Conservation (phyloP, 2,113 vertebrate species). For the Arvicanthis niloticus region DNA sequence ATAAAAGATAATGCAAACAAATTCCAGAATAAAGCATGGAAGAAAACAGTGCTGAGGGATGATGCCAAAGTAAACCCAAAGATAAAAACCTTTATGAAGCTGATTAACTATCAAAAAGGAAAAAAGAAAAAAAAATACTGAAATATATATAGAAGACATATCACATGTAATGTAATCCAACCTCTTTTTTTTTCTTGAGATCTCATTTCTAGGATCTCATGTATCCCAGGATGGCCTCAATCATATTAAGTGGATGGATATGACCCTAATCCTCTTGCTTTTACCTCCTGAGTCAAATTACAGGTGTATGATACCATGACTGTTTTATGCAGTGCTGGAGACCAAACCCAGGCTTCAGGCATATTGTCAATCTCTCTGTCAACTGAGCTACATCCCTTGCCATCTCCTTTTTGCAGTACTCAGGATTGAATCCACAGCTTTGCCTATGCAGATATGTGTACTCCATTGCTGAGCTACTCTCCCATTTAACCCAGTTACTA, state of each 20-base stretch:
- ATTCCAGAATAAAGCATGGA: constrained; percentile 40
- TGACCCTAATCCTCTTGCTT: not conserved
- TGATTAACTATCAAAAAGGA: not conserved
- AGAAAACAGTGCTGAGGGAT: not conserved
- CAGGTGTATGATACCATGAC: not conserved
- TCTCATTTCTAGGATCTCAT: not conserved
- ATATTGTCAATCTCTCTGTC: not conserved
- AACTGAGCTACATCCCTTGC: not conserved
- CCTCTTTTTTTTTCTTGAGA: not conserved
- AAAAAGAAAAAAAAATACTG: not conserved
- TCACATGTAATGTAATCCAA: constrained; percentile 33
- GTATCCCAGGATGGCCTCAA: not conserved
- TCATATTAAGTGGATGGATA: not conserved
- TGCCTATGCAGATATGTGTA: not conserved
- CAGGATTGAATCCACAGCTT: not conserved
- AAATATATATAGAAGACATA: not conserved
- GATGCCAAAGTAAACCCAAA: constrained; percentile 44
- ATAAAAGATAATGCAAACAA: constrained; percentile 33
- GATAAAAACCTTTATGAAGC: constrained; percentile 26
- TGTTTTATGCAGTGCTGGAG: not conserved
- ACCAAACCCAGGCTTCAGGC: not conserved
- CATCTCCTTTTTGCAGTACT: not conserved
- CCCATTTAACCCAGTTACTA: not conserved
- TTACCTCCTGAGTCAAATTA: not conserved
- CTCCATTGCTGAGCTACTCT: not conserved